These are phyloP conservation scores for Alligator mississippiensis DNA, from an alignment of 2,113 vertebrate genomes.

Conservation along the genomic window DNA sequence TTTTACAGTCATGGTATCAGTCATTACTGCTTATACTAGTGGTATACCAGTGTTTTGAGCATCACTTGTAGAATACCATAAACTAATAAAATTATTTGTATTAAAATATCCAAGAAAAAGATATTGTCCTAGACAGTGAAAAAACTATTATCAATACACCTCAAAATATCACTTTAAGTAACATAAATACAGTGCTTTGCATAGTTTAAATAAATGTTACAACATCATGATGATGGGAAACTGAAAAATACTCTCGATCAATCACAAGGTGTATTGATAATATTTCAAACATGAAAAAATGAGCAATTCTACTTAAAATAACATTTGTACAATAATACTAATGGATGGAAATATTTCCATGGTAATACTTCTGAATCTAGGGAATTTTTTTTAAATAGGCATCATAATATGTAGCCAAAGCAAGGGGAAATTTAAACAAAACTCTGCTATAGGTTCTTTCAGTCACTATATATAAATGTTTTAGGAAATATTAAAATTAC, in stretches of 20 bases:
- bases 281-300: constrained; percentile 6
- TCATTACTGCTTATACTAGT: neutral
- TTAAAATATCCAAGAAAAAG: neutral
- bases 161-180: neutral
- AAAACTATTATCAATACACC: neutral
- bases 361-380: neutral
- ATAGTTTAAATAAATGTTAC: constrained; percentile 14
- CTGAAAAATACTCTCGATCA: constrained; percentile 2
- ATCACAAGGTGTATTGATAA: neutral
- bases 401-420: neutral
- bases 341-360: neutral
- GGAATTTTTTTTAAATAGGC: neutral
- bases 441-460: neutral
- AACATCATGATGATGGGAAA: neutral
- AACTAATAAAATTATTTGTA: neutral
- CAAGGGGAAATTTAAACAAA: neutral
- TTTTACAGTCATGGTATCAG: neutral
- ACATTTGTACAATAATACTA: neutral
- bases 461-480: neutral
- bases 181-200: constrained; percentile 17
- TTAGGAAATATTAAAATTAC: neutral
- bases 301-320: neutral
- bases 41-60: neutral
- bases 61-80: neutral
- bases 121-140: neutral